These are phyloP conservation scores for Epirrita christyi DNA, from an alignment of 2,888 invertebrate genomes.

Conservation along the genomic window DNA sequence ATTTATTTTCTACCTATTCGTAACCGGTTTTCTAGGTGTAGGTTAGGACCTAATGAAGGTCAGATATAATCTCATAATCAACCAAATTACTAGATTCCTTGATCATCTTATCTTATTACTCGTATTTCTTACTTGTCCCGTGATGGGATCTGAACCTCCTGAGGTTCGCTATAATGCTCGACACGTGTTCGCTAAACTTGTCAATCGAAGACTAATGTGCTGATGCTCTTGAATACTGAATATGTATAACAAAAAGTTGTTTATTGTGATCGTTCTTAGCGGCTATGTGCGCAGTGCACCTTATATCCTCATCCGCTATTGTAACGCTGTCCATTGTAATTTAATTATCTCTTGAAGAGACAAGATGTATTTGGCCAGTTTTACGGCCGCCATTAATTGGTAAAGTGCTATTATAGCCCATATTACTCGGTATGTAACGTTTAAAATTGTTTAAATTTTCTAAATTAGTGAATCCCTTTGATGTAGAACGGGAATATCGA, in stretches of 20 bases:
- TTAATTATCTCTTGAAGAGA: conserved; percentile 72
- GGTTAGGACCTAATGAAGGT: conserved; percentile 47
- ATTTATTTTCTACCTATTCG: conserved; percentile 53
- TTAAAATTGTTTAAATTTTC: conserved; percentile 58
- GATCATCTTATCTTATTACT: background rate
- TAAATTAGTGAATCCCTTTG: conserved; percentile 72
- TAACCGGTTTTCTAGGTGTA: conserved; percentile 66
- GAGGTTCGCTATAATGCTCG: too few species aligned
- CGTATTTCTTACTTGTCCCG: background rate
- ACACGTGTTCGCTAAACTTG: background rate
- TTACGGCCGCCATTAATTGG: conserved; percentile 48
- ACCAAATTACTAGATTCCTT: conserved; percentile 28
- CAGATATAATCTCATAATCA: conserved; percentile 37
- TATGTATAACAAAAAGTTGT: conserved; percentile 32
- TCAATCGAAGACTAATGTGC: conserved; percentile 12
- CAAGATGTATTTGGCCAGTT: conserved; percentile 72
- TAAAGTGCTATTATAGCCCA: conserved; percentile 45
- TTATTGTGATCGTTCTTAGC: conserved; percentile 38
- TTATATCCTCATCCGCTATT: conserved; percentile 69
- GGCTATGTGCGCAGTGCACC: conserved; percentile 38
- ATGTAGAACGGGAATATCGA: conserved; percentile 83
- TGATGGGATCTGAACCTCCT: too few species aligned
- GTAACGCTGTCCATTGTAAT: conserved; percentile 67
- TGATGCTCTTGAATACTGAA: conserved; percentile 41
- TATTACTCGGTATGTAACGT: conserved; percentile 57